Conservation (phyloP, 2,888 invertebrate species). For the Cheilosia variabilis region DNA sequence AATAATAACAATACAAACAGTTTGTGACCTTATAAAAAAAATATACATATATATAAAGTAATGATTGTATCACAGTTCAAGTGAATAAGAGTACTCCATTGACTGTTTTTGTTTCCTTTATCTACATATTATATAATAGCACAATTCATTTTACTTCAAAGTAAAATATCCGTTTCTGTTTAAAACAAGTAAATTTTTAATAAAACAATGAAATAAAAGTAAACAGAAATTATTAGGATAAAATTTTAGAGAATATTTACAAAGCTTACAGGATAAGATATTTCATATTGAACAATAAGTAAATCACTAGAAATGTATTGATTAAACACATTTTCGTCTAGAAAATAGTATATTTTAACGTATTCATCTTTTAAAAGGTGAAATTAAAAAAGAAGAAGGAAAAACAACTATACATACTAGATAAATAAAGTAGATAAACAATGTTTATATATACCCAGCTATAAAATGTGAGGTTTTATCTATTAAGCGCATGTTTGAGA, state of each 20-base stretch:
- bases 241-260: slow-evolving; percentile 61
- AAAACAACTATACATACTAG: slow-evolving; percentile 32
- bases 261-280: slow-evolving; percentile 51
- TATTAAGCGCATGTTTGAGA: slow-evolving; percentile 6
- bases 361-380: slow-evolving; percentile 41
- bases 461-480: slow-evolving; percentile 31
- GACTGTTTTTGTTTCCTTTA: too few relatives aligned
- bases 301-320: slow-evolving; percentile 43
- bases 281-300: slow-evolving; percentile 54
- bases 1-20: too few relatives aligned
- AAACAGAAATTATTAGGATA: slow-evolving; percentile 1
- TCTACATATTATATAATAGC: slow-evolving; percentile 2
- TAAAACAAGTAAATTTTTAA: slow-evolving; percentile 1
- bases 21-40: too few relatives aligned
- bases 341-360: slow-evolving; percentile 30
- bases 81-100: too few relatives aligned
- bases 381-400: slow-evolving; percentile 14
- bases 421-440: slow-evolving; percentile 11
- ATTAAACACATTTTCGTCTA: slow-evolving; percentile 39
- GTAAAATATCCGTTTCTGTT: not conserved
- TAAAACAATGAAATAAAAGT: not conserved
- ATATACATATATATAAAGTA: too few relatives aligned
- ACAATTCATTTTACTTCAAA: slow-evolving; percentile 5
- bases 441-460: slow-evolving; percentile 4
- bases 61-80: too few relatives aligned